Evolutionary conservation across 2,888 invertebrate genomes (phyloP).

Genomic region (Meiosimyza decipiens): DNA sequence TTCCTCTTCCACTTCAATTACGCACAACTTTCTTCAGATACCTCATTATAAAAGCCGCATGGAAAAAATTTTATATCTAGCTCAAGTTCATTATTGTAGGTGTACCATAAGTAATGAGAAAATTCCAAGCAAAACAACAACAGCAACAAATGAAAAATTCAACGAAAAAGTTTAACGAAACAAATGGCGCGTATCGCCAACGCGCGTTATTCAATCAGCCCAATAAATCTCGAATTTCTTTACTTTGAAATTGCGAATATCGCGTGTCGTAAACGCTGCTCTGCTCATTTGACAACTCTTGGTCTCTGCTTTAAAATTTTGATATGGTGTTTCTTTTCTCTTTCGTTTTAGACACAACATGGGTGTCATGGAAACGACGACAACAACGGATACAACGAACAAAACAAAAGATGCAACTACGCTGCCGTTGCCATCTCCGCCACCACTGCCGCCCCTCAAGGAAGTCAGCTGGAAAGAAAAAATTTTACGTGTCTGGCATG

Average conservation of each 20-base stretch:
- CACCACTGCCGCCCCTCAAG: neutral
- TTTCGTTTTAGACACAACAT: slow-evolving; percentile 32
- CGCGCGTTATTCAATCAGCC: neutral
- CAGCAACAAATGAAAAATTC: neutral
- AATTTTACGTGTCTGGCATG: slow-evolving; percentile 68
- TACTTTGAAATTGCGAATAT: neutral
- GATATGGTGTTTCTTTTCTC: neutral
- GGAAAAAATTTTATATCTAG: too few species aligned
- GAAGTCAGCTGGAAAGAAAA: slow-evolving; percentile 65
- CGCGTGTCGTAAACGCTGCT: neutral
- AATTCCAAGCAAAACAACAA: neutral
- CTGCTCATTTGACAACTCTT: neutral
- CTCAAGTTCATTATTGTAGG: too few species aligned
- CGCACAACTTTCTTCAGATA: too few species aligned
- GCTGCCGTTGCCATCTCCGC: neutral
- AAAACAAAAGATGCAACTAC: slow-evolving; percentile 12
- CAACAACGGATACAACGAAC: neutral
- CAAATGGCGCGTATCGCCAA: neutral
- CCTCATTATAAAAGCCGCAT: too few species aligned
- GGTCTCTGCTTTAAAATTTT: neutral
- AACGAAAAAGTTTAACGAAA: slow-evolving; percentile 10
- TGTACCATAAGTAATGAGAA: too few species aligned
- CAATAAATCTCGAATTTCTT: slow-evolving; percentile 10
- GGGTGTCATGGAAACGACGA: slow-evolving; percentile 36
- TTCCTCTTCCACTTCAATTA: too few species aligned